Evolutionary conservation across 2,797 vertebrate genomes (phyloP).

Genomic region (Lophius americanus): DNA sequence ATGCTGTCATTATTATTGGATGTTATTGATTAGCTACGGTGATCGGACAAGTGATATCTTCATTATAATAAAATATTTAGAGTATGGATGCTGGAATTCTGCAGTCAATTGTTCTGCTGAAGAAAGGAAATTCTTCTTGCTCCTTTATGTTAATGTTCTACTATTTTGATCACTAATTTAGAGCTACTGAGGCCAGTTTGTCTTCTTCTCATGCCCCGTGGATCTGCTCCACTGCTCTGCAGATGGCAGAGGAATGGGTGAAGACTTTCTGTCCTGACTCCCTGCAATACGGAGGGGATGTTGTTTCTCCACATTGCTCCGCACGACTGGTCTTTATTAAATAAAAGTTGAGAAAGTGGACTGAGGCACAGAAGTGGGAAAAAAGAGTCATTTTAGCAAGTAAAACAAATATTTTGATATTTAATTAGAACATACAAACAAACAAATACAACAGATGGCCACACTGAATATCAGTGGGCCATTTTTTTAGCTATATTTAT

Average conservation of each 20-base stretch:
- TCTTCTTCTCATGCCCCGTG: neutral
- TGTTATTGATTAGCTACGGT: too few relatives aligned
- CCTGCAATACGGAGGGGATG: conserved; percentile 24
- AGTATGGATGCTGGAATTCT: too few relatives aligned
- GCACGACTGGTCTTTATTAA: conserved; percentile 57
- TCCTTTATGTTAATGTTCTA: conserved; percentile 25
- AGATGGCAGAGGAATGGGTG: conserved; percentile 38
- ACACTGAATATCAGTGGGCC: too few relatives aligned
- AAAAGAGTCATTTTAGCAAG: conserved; percentile 36
- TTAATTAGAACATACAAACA: conserved; percentile 16
- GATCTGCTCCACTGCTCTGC: conserved; percentile 50
- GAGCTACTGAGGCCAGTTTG: conserved; percentile 18
- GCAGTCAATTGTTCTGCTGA: neutral
- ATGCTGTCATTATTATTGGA: too few relatives aligned
- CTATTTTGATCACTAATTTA: conserved; percentile 39
- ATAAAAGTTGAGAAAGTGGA: conserved; percentile 38
- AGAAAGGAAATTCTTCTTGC: neutral
- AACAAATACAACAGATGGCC: conserved; percentile 12
- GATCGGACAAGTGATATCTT: too few relatives aligned
- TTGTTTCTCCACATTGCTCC: conserved; percentile 51
- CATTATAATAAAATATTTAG: too few relatives aligned
- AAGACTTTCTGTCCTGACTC: conserved; percentile 39
- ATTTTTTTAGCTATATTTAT: too few relatives aligned
- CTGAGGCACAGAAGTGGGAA: conserved; percentile 12
- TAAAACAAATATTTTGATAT: conserved; percentile 16